phyloP scores from a whole-genome alignment of 1,140 invertebrate genomes.

The Euborellia annulipes region DNA sequence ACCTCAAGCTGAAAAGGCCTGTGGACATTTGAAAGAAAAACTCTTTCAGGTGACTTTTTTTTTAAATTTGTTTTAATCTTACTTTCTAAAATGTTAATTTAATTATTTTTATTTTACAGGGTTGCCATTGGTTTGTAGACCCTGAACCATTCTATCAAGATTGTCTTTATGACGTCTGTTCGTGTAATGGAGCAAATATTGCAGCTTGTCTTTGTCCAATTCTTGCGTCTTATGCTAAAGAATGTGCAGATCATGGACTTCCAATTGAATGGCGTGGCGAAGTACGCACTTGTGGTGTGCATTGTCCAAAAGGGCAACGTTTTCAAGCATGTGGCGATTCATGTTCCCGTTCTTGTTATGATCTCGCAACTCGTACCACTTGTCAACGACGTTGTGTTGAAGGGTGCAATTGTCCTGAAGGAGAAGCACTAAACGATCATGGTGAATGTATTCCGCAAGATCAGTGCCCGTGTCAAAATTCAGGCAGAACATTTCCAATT shows the following conservation, averaged over 20 bases:
- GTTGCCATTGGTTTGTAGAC: slow-evolving; percentile 66
- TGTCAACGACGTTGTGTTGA: slow-evolving; percentile 60
- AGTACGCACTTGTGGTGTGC: slow-evolving; percentile 59
- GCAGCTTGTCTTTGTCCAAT: slow-evolving; percentile 63
- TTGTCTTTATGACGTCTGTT: slow-evolving; percentile 76
- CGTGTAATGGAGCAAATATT: slow-evolving; percentile 39
- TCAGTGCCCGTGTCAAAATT: slow-evolving; percentile 58
- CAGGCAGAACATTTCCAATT: slow-evolving; percentile 51
- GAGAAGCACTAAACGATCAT: slow-evolving; percentile 47
- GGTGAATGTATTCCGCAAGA: slow-evolving; percentile 60
- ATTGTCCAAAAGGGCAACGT: slow-evolving; percentile 58
- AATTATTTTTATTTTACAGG: slow-evolving; percentile 29
- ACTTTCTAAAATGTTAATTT: background rate
- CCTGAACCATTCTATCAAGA: slow-evolving; percentile 58
- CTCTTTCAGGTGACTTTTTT: slow-evolving; percentile 30
- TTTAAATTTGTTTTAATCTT: slow-evolving; percentile 9
- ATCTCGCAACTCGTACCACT: slow-evolving; percentile 32
- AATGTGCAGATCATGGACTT: slow-evolving; percentile 54
- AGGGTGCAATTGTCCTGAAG: slow-evolving; percentile 71
- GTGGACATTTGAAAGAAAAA: slow-evolving; percentile 47
- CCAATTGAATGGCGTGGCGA: slow-evolving; percentile 57
- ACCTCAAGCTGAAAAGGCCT: slow-evolving; percentile 46
- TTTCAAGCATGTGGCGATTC: slow-evolving; percentile 65
- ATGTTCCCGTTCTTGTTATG: slow-evolving; percentile 51
- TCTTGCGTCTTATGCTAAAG: slow-evolving; percentile 58